Conservation (phyloP, 1,140 invertebrate species). For the Drosophila elegans region DNA sequence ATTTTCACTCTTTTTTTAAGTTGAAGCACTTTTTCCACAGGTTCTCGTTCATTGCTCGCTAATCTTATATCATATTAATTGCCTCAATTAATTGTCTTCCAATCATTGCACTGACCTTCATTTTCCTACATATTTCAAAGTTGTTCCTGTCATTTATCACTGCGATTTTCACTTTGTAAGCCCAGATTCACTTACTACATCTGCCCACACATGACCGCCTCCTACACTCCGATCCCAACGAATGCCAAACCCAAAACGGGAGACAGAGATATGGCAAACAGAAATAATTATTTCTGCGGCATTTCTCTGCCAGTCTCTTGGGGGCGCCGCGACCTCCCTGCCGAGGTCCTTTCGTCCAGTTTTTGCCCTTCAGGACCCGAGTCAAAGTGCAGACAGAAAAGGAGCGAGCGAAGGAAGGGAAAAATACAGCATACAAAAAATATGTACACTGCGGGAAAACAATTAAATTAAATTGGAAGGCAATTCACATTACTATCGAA, state of each 20-base stretch:
- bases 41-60: too few species aligned
- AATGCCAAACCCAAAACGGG: slow-evolving; percentile 29
- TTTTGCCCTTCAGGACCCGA: slow-evolving; percentile 56
- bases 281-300: slow-evolving; percentile 82
- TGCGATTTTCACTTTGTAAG: slow-evolving; percentile 26
- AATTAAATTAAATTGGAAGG: too few species aligned
- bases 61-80: too few species aligned
- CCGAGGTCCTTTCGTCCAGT: slow-evolving; percentile 46
- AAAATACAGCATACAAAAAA: slow-evolving; percentile 11
- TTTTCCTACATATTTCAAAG: slow-evolving; percentile 15
- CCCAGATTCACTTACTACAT: slow-evolving; percentile 14
- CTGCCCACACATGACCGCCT: slow-evolving; percentile 31
- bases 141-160: slow-evolving; percentile 33
- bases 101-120: too few species aligned
- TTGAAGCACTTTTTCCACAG: too few species aligned
- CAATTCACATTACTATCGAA: too few species aligned
- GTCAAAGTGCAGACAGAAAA: slow-evolving; percentile 59
- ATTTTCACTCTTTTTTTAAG: slow-evolving; percentile 15
- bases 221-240: slow-evolving; percentile 33
- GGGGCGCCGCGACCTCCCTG: slow-evolving; percentile 29
- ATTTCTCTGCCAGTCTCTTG: slow-evolving; percentile 61
- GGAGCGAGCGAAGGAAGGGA: slow-evolving; percentile 8
- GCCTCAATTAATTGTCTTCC: too few species aligned
- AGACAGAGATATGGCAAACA: slow-evolving; percentile 69
- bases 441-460: not conserved